Base-by-base conservation (phyloP, 1,140 invertebrate species). In the Drosophila ercepeae region DNA sequence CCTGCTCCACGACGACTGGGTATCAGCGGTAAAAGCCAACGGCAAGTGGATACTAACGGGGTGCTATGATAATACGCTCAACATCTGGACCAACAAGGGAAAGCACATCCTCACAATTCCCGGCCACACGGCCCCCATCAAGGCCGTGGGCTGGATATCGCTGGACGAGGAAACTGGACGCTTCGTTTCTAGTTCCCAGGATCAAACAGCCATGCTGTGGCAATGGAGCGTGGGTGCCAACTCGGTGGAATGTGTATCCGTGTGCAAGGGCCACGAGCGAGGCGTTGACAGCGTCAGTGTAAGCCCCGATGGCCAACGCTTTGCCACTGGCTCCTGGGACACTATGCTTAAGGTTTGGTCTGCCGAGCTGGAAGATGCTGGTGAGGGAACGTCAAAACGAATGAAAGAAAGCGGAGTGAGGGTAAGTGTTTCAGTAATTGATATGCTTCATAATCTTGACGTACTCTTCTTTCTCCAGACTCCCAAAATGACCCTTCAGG, bases 241-340 rank as follows among this genome's bases (percentile, higher is more conserved):
- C 91, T 94, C 95, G 23, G 95, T 97, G 6, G 94, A 96, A 73
- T 97, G 96, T 88, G 92, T 97, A 9, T 94, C 95, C 69, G 93
- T 96, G 11, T 97, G 97, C 82, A 94, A 95, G 84, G 97, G 98
- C 0, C 98, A 99, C 91, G 95, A 97, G 67, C 94, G 97, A 79
- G 96, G 96, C 71, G 93, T 99, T 0, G 97, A 99, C 89, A 95
- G 96, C 91, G 92, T 99, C 3, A 93, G 94, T 59, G 94, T 97
- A 0, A 95, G 95, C 82, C 92, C 92, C 1, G 93, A 95, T 88
- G 91, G 91, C 8, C 92, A 93, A 13, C 92, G 93, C 75, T 94
- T 99, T 92, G 97, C 96, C n/a, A 97, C 97, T 49, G 98, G 97
- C 29, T 95, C 97, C 21, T 99, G 97, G 97, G 98, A 99, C 90